phyloP scores from a whole-genome alignment of 1,140 invertebrate genomes.

The Ectropis grisescens region DNA sequence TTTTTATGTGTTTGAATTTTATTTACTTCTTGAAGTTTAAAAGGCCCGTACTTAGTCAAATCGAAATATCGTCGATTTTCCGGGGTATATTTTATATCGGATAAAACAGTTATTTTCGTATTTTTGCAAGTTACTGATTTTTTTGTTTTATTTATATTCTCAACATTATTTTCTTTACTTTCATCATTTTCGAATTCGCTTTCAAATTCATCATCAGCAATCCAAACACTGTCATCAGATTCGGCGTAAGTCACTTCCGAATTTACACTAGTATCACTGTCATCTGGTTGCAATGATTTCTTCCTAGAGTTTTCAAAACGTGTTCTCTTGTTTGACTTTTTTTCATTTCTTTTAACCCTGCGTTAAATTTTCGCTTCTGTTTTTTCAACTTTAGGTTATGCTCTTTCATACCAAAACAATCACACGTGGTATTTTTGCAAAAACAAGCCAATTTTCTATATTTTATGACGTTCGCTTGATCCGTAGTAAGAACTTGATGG shows the following conservation, averaged over 20 bases:
- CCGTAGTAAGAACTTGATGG: conserved; percentile 1
- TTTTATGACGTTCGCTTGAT: not conserved
- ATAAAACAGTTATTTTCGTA: conserved; percentile 1
- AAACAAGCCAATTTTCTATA: conserved; percentile 7
- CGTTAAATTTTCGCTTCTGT: conserved; percentile 3
- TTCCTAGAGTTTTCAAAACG: conserved; percentile 4
- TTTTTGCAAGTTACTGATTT: not conserved
- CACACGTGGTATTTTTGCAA: not conserved
- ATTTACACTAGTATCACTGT: conserved; percentile 1
- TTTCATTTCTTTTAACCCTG: conserved; percentile 1
- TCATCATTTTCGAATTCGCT: too few relatives aligned
- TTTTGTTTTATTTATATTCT: not conserved
- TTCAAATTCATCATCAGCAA: too few relatives aligned
- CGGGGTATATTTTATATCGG: conserved; percentile 2
- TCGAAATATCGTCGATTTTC: conserved; percentile 4
- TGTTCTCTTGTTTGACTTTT: conserved; percentile 3
- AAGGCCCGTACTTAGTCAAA: conserved; percentile 1
- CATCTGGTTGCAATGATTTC: not conserved
- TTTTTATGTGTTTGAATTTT: too few relatives aligned
- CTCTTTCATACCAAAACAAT: conserved; percentile 3
- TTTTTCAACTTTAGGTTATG: conserved; percentile 3
- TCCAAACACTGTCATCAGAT: too few relatives aligned
- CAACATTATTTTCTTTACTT: too few relatives aligned
- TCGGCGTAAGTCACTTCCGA: too few relatives aligned
- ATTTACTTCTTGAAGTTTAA: conserved; percentile 1